phyloP scores from a whole-genome alignment of 2,797 vertebrate species.

The Synaphobranchus kaupii region DNA sequence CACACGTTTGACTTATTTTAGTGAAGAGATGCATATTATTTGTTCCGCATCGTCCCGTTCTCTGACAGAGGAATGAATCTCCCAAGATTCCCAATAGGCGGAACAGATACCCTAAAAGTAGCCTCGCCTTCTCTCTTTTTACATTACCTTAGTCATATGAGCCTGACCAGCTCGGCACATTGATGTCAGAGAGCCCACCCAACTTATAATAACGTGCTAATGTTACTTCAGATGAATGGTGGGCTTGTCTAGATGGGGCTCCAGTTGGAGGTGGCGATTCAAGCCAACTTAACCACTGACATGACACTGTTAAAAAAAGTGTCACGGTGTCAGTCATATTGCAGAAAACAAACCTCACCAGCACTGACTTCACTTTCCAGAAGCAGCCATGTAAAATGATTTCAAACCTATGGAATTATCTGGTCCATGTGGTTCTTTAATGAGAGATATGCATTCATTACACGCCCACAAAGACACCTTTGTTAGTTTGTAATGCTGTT shows the following conservation, averaged over 20 bases:
- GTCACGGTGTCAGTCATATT: background rate
- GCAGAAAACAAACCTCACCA: background rate
- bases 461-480: background rate
- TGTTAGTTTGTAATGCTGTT: background rate
- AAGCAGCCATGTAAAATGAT: background rate
- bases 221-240: too few species aligned
- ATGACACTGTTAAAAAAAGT: background rate
- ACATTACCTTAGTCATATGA: too few species aligned
- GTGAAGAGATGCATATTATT: constrained; percentile 49
- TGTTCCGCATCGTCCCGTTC: background rate
- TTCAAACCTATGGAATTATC: background rate
- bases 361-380: too few species aligned
- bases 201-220: too few species aligned
- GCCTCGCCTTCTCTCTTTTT: constrained; percentile 24
- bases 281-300: background rate
- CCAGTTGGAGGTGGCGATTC: background rate
- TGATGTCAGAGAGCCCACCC: too few species aligned
- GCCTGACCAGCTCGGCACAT: too few species aligned
- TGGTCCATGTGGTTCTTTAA: background rate
- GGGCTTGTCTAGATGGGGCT: background rate
- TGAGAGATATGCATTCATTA: background rate
- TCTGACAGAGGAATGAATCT: constrained; percentile 61
- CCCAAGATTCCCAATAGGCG: constrained; percentile 53
- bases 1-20: background rate
- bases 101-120: constrained; percentile 54